Base-by-base conservation (phyloP, 2,888 invertebrate genomes). In the Elegia similella region DNA sequence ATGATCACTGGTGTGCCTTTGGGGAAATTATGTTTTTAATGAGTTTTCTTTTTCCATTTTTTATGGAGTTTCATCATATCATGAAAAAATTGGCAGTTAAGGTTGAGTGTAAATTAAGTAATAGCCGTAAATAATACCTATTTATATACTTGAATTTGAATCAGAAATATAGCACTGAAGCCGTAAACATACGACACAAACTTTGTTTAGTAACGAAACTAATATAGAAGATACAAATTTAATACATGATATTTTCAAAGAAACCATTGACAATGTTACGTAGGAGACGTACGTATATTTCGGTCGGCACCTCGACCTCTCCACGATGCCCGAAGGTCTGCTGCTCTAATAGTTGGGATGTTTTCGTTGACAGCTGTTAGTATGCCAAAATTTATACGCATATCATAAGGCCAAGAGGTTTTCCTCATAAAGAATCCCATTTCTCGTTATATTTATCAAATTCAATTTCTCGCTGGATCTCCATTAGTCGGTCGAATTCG, bases 271-370 rank as follows among this genome's bases (percentile, higher is more conserved):
- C 38, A 38, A 38, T n/a, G n/a, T 38, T 2, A 38, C 38, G n/a
- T 12, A 50, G 7, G 5, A 50, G 32, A 48, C 3, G 34, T 50
- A 48, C 3, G 34, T 50, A 70, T 82, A 82, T 82, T 81, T 80
- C 69, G 64, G 73, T 69, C 76, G 53, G 59, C 64, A 65, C 70
- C 66, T 71, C 79, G 78, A 79, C 81, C 80, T 80, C 72, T 62
- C 57, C 62, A 63, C 61, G 63, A 52, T 76, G 71, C 70, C 71
- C 71, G 79, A 82, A 81, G 82, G 80, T 78, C 75, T 76, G 66
- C 61, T 66, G 44, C 23, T 60, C 72, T 73, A 65, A 71, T 67
- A 63, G 63, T 70, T 61, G 58, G 68, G 58, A 73, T 69, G 65
- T 64, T 71, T 68, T 66, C 59, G 56, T 53, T 59, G 61, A 67